Evolutionary conservation across 2,888 invertebrate genomes (phyloP), one percentile per base, ranked within the genome.

Genomic region (Embidobia sp.): DNA sequence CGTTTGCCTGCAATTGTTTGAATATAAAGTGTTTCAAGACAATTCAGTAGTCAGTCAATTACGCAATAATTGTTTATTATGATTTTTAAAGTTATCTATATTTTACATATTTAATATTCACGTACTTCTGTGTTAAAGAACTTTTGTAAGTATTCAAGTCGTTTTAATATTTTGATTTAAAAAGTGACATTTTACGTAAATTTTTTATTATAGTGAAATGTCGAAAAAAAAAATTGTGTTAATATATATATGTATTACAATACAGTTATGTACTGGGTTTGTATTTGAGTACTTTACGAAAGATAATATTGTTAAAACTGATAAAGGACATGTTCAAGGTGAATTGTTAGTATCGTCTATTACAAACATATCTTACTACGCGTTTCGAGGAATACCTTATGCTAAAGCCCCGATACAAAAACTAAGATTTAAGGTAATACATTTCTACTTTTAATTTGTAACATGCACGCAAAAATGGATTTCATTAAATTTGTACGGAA

Each of bases 361-460:
- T 4, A 46, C 75, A 6, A 29, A 40, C 1, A 16, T 74, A 3
- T 8, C 31, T n/a, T 85, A 81, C 53, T 74, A 80, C 5, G 40
- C 82, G 1, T 86, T 85, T 19, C 81, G 59, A 49, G 85, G 84
- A 3, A 85, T 86, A 18, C 83, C 82, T 6, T 85, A 81, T 40
- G 86, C 79, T 0, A 69, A 81, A 37, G 77, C 85, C 8, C 83
- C 85, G 8, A 0, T 82, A 4, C 81, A 79, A 5, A 15, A 78
- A 8, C 61, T 81, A n/a, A 77, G 85, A 66, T 86, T 85, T 40
- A 81, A 81, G 81, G 85, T 85, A 79, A 16, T 22, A 8, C 6
- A 22, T 22, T 22, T n/a, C n/a, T n/a, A n/a, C n/a, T n/a, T n/a
- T n/a, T n/a, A n/a, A n/a, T n/a, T n/a, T n/a, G n/a, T n/a, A n/a